These are phyloP conservation scores for Cotesia glomerata DNA, from an alignment of 1,140 invertebrate genomes.

Conservation along the genomic window DNA sequence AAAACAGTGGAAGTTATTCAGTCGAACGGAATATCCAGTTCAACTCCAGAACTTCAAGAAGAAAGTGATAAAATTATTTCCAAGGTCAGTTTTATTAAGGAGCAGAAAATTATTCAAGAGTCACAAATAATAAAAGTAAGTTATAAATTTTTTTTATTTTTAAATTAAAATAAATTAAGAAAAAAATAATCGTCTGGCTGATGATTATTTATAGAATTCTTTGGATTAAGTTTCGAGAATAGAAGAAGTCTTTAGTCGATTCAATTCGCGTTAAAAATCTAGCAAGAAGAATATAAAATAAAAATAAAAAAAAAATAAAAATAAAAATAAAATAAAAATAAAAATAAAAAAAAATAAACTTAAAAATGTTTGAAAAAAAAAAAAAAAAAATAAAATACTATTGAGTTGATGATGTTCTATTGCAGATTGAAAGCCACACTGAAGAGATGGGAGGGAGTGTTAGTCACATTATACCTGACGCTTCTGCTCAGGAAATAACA, in stretches of 20 bases:
- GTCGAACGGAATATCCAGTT: conserved; percentile 23
- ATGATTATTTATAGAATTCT: conserved; percentile 8
- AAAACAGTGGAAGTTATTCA: conserved; percentile 18
- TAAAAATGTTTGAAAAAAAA: background rate
- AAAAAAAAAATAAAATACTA: background rate
- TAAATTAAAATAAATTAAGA: background rate
- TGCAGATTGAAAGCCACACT: conserved; percentile 68
- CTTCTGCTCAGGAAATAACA: conserved; percentile 67
- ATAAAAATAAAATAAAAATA: conserved; percentile 30
- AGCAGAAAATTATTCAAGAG: conserved; percentile 27
- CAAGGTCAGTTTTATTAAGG: conserved; percentile 10
- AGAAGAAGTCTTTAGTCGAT: background rate
- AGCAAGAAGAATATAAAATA: conserved; percentile 28
- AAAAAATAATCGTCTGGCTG: background rate
- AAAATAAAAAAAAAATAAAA: no score
- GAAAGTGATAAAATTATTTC: conserved; percentile 8
- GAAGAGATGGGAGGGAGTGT: conserved; percentile 67
- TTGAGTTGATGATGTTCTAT: conserved; percentile 38
- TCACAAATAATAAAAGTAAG: conserved; percentile 28
- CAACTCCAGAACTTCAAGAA: conserved; percentile 16
- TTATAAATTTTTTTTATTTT: conserved; percentile 4
- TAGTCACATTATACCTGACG: conserved; percentile 72
- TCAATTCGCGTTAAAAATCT: background rate
- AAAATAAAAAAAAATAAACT: conserved; percentile 1
- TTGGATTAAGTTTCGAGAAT: conserved; percentile 10